Evolutionary conservation across 2,888 invertebrate species (phyloP).

Genomic region (Nematopogon swammerdamellus): DNA sequence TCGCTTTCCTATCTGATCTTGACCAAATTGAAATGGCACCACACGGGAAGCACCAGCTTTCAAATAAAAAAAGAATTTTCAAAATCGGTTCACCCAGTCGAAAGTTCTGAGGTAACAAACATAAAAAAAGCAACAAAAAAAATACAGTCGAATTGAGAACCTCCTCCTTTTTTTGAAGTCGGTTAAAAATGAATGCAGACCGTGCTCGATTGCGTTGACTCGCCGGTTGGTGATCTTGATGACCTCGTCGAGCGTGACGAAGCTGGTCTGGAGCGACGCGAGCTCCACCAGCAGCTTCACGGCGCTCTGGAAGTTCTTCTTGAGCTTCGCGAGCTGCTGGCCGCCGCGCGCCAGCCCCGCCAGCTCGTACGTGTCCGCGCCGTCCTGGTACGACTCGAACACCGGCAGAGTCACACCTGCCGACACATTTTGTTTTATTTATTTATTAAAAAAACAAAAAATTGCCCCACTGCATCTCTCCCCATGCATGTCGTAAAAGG

Average conservation of each 20-base stretch:
- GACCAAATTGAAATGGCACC: too few relatives aligned
- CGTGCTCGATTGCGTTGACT: constrained; percentile 99
- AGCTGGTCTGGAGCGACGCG: constrained; percentile 97
- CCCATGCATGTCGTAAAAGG: too few relatives aligned
- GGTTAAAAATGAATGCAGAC: too few relatives aligned
- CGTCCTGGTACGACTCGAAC: constrained; percentile 92
- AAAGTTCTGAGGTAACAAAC: too few relatives aligned
- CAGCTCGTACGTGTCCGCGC: constrained; percentile 93
- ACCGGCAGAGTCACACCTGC: constrained; percentile 93
- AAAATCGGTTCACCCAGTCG: too few relatives aligned
- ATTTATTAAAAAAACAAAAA: background rate
- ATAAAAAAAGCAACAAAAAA: too few relatives aligned
- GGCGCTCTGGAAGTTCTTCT: constrained; percentile 97
- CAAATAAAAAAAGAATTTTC: too few relatives aligned
- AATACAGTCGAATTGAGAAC: too few relatives aligned
- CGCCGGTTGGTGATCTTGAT: constrained; percentile 98
- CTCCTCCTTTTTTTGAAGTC: too few relatives aligned
- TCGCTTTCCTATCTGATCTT: too few relatives aligned
- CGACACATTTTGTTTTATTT: constrained; percentile 10
- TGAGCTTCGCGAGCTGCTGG: constrained; percentile 93
- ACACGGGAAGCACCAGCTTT: too few relatives aligned
- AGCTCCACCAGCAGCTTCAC: constrained; percentile 94
- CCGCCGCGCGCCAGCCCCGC: constrained; percentile 97
- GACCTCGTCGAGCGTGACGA: constrained; percentile 97
- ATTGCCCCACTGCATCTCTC: too few relatives aligned